A percentile compares a stretch with the other conserved stretches of the same genome.
phyloP scores from a whole-genome alignment of 2,797 vertebrate species.

The Anabacerthia variegaticeps region DNA sequence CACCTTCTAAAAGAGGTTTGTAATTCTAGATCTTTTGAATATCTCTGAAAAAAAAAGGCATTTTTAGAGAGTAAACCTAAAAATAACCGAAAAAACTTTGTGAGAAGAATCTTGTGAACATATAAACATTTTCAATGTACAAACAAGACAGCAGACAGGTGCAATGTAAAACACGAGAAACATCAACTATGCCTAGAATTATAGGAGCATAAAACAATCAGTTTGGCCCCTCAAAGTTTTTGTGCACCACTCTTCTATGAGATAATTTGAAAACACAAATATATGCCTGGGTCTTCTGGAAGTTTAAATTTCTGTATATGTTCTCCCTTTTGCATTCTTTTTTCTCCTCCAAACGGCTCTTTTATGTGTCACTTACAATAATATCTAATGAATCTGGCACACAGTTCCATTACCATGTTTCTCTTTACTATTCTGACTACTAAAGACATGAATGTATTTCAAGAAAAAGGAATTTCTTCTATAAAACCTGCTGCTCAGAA shows the following conservation, averaged over 20 bases:
- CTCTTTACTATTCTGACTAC: background rate
- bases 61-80: background rate
- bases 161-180: background rate
- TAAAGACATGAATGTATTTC: rapidly evolving
- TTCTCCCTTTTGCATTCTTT: background rate
- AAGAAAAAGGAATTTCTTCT: background rate
- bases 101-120: background rate
- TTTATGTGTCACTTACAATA: background rate
- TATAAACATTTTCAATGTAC: background rate
- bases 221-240: background rate
- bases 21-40: background rate
- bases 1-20: background rate
- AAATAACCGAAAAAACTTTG: background rate
- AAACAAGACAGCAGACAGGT: background rate
- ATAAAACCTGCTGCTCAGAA: background rate
- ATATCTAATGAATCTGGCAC: background rate
- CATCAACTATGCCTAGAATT: background rate
- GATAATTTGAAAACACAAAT: background rate
- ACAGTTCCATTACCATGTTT: background rate
- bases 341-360: background rate
- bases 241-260: background rate
- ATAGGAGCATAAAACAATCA: background rate
- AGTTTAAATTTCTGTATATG: background rate
- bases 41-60: background rate
- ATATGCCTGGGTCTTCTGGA: background rate